phyloP scores from a whole-genome alignment of 2,797 vertebrate species.

The Pygocentrus nattereri region DNA sequence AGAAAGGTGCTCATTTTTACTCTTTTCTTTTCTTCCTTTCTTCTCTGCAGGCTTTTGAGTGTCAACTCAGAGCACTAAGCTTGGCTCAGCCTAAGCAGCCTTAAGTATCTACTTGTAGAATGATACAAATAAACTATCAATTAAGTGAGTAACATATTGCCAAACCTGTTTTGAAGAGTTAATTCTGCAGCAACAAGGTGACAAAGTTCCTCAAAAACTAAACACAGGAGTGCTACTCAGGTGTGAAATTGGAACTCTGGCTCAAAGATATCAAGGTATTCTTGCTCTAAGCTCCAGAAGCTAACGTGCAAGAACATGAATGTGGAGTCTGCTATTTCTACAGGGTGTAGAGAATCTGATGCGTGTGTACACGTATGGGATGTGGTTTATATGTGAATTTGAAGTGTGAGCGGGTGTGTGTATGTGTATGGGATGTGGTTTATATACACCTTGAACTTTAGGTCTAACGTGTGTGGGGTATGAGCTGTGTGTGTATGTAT shows the following conservation, averaged over 20 bases:
- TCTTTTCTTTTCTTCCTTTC: neutral
- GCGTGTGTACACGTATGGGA: too few species aligned
- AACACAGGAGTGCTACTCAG: constrained; percentile 40
- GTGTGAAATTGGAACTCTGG: constrained; percentile 55
- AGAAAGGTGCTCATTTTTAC: constrained; percentile 25
- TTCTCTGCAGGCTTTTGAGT: constrained; percentile 65
- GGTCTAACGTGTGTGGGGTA: constrained; percentile 14
- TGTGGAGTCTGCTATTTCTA: neutral
- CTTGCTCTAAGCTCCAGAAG: neutral
- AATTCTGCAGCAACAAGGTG: constrained; percentile 62
- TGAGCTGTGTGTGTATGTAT: constrained; percentile 49
- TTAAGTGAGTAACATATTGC: constrained; percentile 62
- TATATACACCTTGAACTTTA: neutral
- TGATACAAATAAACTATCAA: constrained; percentile 68
- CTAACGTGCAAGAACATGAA: neutral
- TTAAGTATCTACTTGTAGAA: constrained; percentile 61
- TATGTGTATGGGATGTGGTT: neutral
- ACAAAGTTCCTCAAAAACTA: constrained; percentile 63
- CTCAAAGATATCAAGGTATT: neutral
- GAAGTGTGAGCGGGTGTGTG: constrained; percentile 28
- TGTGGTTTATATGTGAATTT: too few species aligned
- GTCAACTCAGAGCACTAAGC: constrained; percentile 61
- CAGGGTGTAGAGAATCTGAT: neutral
- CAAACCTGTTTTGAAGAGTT: constrained; percentile 63
- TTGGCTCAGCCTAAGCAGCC: constrained; percentile 58